These are phyloP conservation scores for Oegoconia quadripuncta DNA, from an alignment of 2,888 invertebrate genomes.

Conservation along the genomic window DNA sequence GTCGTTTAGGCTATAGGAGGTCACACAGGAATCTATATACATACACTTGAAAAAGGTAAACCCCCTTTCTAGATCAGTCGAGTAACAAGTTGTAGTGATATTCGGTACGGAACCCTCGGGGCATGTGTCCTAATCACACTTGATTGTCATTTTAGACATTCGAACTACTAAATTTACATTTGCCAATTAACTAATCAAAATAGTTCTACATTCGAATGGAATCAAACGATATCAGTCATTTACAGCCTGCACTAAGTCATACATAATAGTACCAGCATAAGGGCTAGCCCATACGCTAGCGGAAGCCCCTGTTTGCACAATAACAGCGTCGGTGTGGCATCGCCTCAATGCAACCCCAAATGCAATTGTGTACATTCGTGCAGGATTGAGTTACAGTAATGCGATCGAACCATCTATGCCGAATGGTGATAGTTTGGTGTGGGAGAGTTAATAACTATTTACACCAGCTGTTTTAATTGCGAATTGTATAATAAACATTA, in stretches of 20 bases:
- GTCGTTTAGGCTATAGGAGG: too few species aligned
- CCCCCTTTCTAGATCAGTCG: too few species aligned
- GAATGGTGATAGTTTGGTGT: slow-evolving; percentile 28
- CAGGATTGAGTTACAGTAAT: slow-evolving; percentile 72
- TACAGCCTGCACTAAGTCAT: not conserved
- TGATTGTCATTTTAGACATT: too few species aligned
- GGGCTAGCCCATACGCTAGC: slow-evolving; percentile 42
- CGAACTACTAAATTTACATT: too few species aligned
- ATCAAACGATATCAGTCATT: slow-evolving; percentile 1
- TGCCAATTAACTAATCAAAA: too few species aligned
- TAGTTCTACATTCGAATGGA: not conserved
- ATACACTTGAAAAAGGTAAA: too few species aligned
- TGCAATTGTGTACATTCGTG: slow-evolving; percentile 75
- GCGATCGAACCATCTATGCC: slow-evolving; percentile 59
- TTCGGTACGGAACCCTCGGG: too few species aligned
- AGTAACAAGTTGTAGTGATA: too few species aligned
- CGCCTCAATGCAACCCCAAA: slow-evolving; percentile 67
- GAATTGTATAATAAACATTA: too few species aligned
- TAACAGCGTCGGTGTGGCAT: slow-evolving; percentile 51
- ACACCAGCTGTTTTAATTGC: too few species aligned
- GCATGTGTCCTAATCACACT: too few species aligned
- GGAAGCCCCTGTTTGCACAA: slow-evolving; percentile 64
- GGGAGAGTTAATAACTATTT: slow-evolving; percentile 11
- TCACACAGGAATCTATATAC: too few species aligned
- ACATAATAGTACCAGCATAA: slow-evolving; percentile 26